Evolutionary conservation across 2,888 invertebrate species (phyloP).

Genomic region (Archaeoteleia sp.): DNA sequence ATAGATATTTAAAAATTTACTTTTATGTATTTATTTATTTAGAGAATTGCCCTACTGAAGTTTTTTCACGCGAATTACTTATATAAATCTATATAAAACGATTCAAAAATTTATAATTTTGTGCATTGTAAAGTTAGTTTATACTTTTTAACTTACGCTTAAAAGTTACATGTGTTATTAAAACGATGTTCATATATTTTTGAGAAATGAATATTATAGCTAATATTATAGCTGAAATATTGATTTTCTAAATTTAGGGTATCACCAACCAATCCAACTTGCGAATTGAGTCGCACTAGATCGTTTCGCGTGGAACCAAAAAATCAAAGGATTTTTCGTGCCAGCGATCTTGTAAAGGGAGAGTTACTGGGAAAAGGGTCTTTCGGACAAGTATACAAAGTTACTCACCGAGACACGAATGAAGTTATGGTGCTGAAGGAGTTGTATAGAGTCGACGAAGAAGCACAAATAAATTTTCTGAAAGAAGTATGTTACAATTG

Average conservation of each 20-base stretch:
- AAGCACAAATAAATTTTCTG: slow-evolving; percentile 94
- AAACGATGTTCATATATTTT: neutral
- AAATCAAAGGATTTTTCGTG: slow-evolving; percentile 88
- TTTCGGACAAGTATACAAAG: slow-evolving; percentile 94
- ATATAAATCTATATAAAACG: too few relatives aligned
- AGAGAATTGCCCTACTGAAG: too few relatives aligned
- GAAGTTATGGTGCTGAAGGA: slow-evolving; percentile 98
- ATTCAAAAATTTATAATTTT: too few relatives aligned
- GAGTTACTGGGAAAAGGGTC: slow-evolving; percentile 94
- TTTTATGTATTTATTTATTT: too few relatives aligned
- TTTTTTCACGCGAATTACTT: too few relatives aligned
- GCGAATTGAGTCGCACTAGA: slow-evolving; percentile 89
- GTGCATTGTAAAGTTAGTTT: too few relatives aligned
- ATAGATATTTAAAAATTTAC: too few relatives aligned
- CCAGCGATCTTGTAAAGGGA: slow-evolving; percentile 92
- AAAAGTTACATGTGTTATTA: too few relatives aligned
- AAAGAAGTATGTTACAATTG: slow-evolving; percentile 82
- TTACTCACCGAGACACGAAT: slow-evolving; percentile 91
- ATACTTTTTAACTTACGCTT: too few relatives aligned
- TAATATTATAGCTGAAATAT: too few relatives aligned
- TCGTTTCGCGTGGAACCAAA: slow-evolving; percentile 87
- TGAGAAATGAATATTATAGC: slow-evolving; percentile 10
- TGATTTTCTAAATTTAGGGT: too few relatives aligned
- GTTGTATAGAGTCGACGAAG: slow-evolving; percentile 93
- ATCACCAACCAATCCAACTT: slow-evolving; percentile 74